phyloP scores from a whole-genome alignment of 1,140 invertebrate species.

The Zaprionus taronus region DNA sequence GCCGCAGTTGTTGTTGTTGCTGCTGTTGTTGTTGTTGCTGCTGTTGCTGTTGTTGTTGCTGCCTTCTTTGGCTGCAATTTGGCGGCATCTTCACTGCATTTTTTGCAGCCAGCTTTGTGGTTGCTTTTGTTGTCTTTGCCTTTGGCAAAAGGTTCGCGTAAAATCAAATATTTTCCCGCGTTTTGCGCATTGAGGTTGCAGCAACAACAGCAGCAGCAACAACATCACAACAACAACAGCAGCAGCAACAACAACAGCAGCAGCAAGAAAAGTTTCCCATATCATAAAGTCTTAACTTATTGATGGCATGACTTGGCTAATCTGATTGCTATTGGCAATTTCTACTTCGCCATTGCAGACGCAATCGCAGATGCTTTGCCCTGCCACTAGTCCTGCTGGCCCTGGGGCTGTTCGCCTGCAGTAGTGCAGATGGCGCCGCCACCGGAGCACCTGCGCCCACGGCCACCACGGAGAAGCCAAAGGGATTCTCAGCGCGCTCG shows the following conservation, averaged over 20 bases:
- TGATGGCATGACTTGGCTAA: slow-evolving; percentile 63
- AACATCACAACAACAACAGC: slow-evolving; percentile 12
- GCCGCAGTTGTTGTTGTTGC: slow-evolving; percentile 51
- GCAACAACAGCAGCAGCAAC: slow-evolving; percentile 51
- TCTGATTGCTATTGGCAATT: slow-evolving; percentile 48
- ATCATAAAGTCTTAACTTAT: slow-evolving; percentile 75
- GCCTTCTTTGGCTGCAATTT: slow-evolving; percentile 78
- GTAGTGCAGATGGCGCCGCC: slow-evolving; percentile 46
- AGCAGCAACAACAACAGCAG: slow-evolving; percentile 28
- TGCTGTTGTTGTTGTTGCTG: slow-evolving; percentile 52
- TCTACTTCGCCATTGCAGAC: slow-evolving; percentile 45
- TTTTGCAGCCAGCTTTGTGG: slow-evolving; percentile 8
- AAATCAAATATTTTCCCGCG: slow-evolving; percentile 77
- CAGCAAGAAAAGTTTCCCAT: slow-evolving; percentile 70
- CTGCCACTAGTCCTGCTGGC: slow-evolving; percentile 64
- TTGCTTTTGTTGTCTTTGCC: slow-evolving; percentile 45
- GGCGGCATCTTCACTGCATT: slow-evolving; percentile 69
- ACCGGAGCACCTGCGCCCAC: slow-evolving; percentile 61
- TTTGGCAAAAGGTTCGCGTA: slow-evolving; percentile 60
- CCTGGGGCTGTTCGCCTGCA: slow-evolving; percentile 52
- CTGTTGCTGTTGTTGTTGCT: slow-evolving; percentile 50
- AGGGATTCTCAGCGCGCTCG: slow-evolving; percentile 75
- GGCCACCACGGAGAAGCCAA: slow-evolving; percentile 76
- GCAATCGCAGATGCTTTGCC: slow-evolving; percentile 54
- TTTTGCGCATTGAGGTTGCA: slow-evolving; percentile 61